Evolutionary conservation across 2,797 vertebrate genomes (phyloP), one percentile per base, ranked within the genome.

Genomic region (Graptemys geographica): DNA sequence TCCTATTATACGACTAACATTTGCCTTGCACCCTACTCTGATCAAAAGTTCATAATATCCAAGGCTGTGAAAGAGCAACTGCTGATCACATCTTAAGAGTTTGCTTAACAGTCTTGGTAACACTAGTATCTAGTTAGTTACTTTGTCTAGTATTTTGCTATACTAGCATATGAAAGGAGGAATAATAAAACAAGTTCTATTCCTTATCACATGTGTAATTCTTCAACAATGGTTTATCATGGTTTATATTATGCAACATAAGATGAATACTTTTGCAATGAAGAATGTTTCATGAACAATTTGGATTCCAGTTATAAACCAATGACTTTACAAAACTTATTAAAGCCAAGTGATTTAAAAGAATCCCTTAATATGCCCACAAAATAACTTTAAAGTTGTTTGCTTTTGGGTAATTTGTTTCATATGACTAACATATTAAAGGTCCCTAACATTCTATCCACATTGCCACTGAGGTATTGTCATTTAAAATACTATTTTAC

Each of bases 101-200:
- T 4, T 2, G 15, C 72, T 49, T 33, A 5, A 25, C 16, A 3
- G 1, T 2, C 72, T 25, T 25, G 0, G 2, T 27, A 16, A n/a
- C 65, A 25, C 9, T 25, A 80, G 44, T 9, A 55, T 0, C 52
- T 37, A 49, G 2, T 18, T 6, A 72, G n/a, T 21, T 25, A 84
- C 4, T 81, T 33, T 72, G 41, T 81, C 51, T 1, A 5, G 19
- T 1, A 9, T 76, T 53, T 49, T 37, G 28, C n/a, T 72, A 11
- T 21, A 72, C 19, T 47, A 79, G 11, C 93, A 62, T 62, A 62
- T 16, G 59, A 55, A 0, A 88, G 52, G 84, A 86, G 49, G 4
- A 87, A 3, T 5, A 27, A 31, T 69, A 59, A 4, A 49, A 81
- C 27, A 91, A 89, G 47, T 74, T 28, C 23, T 56, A 28, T 28